Conservation (phyloP, 1,140 invertebrate species). For the Calosoma granatense region DNA sequence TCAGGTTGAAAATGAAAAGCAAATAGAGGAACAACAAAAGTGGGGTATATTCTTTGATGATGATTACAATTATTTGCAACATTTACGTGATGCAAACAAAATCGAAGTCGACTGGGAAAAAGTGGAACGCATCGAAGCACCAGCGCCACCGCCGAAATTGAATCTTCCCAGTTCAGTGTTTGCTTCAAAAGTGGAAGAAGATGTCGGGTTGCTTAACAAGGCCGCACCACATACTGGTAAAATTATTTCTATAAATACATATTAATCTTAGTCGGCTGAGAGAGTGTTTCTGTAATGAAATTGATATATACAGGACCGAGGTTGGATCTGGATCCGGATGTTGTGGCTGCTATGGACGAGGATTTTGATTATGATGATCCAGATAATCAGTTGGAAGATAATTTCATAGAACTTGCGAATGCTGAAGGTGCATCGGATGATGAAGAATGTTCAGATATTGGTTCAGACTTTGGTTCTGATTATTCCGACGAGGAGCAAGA, state of each 20-base stretch:
- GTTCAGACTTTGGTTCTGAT: conserved; percentile 32
- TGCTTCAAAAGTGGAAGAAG: conserved; percentile 78
- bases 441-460: conserved; percentile 34
- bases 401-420: conserved; percentile 78
- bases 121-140: conserved; percentile 21
- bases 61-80: conserved; percentile 92
- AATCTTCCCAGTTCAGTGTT: conserved; percentile 84
- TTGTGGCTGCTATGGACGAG: conserved; percentile 87
- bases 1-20: conserved; percentile 18
- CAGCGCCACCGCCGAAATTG: conserved; percentile 38
- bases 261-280: too few species aligned
- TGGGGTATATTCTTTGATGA: conserved; percentile 95
- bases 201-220: conserved; percentile 81
- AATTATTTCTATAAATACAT: conserved; percentile 6
- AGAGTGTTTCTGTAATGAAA: conserved; percentile 17
- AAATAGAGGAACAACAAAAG: conserved; percentile 71
- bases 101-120: conserved; percentile 33
- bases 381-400: conserved; percentile 78
- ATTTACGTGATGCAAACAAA: conserved; percentile 63
- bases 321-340: conserved; percentile 83
- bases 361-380: conserved; percentile 80
- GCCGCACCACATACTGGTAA: conserved; percentile 64
- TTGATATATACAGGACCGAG: conserved; percentile 65
- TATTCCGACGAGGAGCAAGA: conserved; percentile 41
- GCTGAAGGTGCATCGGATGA: conserved; percentile 38